Conservation (phyloP, 2,888 invertebrate species). For the Epirrhoe tristata region DNA sequence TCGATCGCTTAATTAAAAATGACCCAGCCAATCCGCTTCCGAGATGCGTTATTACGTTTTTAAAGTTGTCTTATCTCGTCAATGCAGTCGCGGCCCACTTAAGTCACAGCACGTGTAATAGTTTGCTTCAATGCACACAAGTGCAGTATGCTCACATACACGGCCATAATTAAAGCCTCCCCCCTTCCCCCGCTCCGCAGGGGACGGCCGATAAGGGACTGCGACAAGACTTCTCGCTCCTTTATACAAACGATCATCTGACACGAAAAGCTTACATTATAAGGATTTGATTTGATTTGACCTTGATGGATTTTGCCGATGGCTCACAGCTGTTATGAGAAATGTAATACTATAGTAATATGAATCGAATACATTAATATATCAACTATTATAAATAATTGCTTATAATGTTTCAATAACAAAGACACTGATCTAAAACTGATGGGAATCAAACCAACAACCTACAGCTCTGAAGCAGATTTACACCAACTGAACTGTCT, state of each 20-base stretch:
- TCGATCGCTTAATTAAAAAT: constrained; percentile 35
- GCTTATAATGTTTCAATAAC: too few relatives aligned
- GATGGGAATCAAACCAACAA: not conserved
- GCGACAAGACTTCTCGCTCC: constrained; percentile 36
- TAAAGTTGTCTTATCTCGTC: constrained; percentile 59
- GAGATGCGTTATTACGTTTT: constrained; percentile 38
- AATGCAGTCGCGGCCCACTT: constrained; percentile 69
- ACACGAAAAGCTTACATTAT: not conserved
- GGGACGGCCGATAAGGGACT: constrained; percentile 44
- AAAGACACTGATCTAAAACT: too few relatives aligned
- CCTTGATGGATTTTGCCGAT: not conserved
- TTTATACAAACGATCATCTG: constrained; percentile 1
- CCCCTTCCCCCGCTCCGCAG: constrained; percentile 45
- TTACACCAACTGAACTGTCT: not conserved
- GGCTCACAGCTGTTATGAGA: not conserved
- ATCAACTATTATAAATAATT: too few relatives aligned
- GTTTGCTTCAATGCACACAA: constrained; percentile 42
- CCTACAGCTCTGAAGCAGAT: not conserved
- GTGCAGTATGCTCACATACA: constrained; percentile 58
- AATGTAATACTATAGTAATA: not conserved
- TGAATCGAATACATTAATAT: too few relatives aligned
- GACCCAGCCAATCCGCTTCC: constrained; percentile 29
- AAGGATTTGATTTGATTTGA: not conserved
- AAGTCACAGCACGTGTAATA: constrained; percentile 46
- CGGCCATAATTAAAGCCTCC: constrained; percentile 60